phyloP scores from a whole-genome alignment of 2,797 vertebrate genomes.

The Decapterus maruadsi region DNA sequence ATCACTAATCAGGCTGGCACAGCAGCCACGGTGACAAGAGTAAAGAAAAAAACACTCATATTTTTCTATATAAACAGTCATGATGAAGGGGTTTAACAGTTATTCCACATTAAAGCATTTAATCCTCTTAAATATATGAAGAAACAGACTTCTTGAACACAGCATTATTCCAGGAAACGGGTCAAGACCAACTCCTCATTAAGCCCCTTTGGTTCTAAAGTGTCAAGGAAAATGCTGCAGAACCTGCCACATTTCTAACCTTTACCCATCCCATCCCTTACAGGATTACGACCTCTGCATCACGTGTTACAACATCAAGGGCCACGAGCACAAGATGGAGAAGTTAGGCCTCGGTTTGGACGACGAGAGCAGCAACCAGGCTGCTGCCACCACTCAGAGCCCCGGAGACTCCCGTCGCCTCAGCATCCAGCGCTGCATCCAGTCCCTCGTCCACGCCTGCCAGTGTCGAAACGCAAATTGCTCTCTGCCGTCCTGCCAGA shows the following conservation, averaged over 20 bases:
- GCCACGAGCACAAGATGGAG: slow-evolving; percentile 99
- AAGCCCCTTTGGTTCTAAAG: too few relatives aligned
- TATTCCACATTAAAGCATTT: too few relatives aligned
- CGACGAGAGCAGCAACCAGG: slow-evolving; percentile 95
- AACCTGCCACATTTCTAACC: slow-evolving; percentile 5
- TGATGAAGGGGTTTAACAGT: too few relatives aligned
- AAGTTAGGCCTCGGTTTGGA: slow-evolving; percentile 96
- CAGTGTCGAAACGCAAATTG: slow-evolving; percentile 99
- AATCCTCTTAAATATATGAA: too few relatives aligned
- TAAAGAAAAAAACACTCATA: too few relatives aligned
- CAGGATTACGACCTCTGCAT: slow-evolving; percentile 99
- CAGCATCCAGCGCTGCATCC: slow-evolving; percentile 98
- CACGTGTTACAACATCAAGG: slow-evolving; percentile 96
- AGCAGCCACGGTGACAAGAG: too few relatives aligned
- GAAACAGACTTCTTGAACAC: too few relatives aligned
- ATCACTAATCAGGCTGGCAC: too few relatives aligned
- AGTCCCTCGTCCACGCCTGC: slow-evolving; percentile 97
- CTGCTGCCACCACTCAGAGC: slow-evolving; percentile 93
- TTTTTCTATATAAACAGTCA: too few relatives aligned
- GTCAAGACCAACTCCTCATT: too few relatives aligned
- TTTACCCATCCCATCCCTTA: not conserved
- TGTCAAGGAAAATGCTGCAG: not conserved
- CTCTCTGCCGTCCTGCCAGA: slow-evolving; percentile 97
- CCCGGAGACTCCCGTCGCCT: slow-evolving; percentile 96
- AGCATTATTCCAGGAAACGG: too few relatives aligned